Evolutionary conservation across 1,140 invertebrate species (phyloP), one percentile per base, ranked within the genome.

Genomic region (Philopotamus ludificatus): DNA sequence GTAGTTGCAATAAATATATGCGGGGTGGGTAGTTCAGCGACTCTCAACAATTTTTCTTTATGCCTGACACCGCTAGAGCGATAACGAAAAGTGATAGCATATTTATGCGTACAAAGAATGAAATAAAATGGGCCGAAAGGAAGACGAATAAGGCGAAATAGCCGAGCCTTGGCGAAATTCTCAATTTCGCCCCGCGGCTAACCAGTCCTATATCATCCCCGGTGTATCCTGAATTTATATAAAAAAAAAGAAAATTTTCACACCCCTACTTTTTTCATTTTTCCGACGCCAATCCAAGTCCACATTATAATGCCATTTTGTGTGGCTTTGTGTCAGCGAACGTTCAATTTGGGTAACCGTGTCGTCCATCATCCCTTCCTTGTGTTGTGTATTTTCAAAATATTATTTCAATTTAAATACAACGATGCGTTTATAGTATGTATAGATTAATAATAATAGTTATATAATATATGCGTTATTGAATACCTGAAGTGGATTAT

Each of bases 1-100:
- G n/a, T n/a, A n/a, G n/a, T n/a, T n/a, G n/a, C n/a, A n/a, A n/a
- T n/a, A n/a, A n/a, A n/a, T n/a, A n/a, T n/a, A n/a, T n/a, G n/a
- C n/a, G n/a, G n/a, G 28, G 28, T 7, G 28, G 28, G 28, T 34
- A 12, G 28, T 39, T 39, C 34, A 15, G 44, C 44, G 4, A 9
- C 4, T 20, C 15, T 34, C 4, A 34, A 34, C 10, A 47, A 47
- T 47, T 47, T 47, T 47, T 20, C 10, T 20, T 47, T 20, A 47
- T 47, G 44, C 18, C 44, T 47, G 44, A 47, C 57, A 34, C 44
- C 39, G 12, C 18, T 34, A 28, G 55, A 34, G 41, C 22, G 57
- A 60, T 60, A 60, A 60, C 57, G 57, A 60, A 60, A 60, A 60
- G 57, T 60, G 57, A 60, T 60, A 60, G 57, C 57, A 34, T 60